Base-by-base conservation (phyloP, 2,888 invertebrate species). In the Rotaria magnacalcarata region DNA sequence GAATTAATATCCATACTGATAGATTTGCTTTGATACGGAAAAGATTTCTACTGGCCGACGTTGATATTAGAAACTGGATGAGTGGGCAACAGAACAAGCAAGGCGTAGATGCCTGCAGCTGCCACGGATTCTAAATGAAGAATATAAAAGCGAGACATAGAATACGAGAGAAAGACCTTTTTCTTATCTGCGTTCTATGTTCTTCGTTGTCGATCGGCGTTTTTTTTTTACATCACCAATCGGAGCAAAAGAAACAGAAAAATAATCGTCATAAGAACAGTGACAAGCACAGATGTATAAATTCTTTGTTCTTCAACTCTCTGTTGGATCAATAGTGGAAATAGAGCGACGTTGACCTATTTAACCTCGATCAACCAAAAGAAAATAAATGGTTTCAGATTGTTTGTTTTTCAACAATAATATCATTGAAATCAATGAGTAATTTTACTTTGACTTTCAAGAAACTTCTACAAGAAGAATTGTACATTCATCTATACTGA, bases 31-130 rank as follows among this genome's bases (percentile, higher is more conserved):
- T 4, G 14, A 0, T 52, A 52, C 34, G 0, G 34, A 67, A 5
- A 67, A 67, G 6, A 67, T 5, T 10, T 60, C n/a, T 27, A 27
- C 58, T 27, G 14, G 8, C 7, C 0, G 16, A 67, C 34, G 34
- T 67, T 11, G 8, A 34, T 41, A 7, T 6, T 8, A 19, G 5
- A 34, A n/a, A 60, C 7, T 60, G 27, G 34, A 19, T 67, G 34
- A 67, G 67, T 16, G 34, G 67, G 34, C 67, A 34, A 67, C 34
- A 67, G 67, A 67, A 67, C 34, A 67, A 27, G 34, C 67, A 34
- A 34, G 34, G 67, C 67, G 67, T 67, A 34, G 67, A 34, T 27
- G 67, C 34, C 67, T 67, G 67, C 67, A 34, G 67, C 67, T 67
- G 34, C 67, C 67, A 27, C 34, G 24, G 47, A 80, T 80, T 24